These are phyloP conservation scores for Tachycineta bicolor DNA, from an alignment of 2,113 vertebrate genomes.

Conservation along the genomic window DNA sequence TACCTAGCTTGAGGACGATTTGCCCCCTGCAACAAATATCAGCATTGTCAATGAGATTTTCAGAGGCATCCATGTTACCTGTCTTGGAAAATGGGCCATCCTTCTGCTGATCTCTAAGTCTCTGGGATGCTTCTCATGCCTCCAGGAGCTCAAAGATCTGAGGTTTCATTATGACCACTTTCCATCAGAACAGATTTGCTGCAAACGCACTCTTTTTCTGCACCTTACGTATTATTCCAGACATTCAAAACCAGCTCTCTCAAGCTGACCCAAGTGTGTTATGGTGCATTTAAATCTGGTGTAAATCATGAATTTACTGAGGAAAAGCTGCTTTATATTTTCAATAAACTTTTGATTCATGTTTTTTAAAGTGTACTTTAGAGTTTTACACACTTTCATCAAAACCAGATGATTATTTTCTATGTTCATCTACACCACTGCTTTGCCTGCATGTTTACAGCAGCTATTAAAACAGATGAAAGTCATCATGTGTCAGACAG, in stretches of 20 bases:
- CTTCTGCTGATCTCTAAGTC: neutral
- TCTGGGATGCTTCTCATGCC: neutral
- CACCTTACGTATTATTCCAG: slow-evolving; percentile 4
- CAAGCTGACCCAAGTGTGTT: slow-evolving; percentile 23
- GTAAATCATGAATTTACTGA: slow-evolving; percentile 35
- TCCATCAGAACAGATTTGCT: slow-evolving; percentile 6
- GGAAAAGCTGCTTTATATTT: slow-evolving; percentile 49
- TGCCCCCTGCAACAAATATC: neutral
- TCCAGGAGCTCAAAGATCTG: slow-evolving; percentile 21
- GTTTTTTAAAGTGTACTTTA: slow-evolving; percentile 34
- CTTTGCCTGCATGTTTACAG: slow-evolving; percentile 33
- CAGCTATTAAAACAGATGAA: slow-evolving; percentile 53
- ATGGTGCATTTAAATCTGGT: slow-evolving; percentile 15
- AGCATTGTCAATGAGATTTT: neutral
- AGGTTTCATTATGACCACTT: neutral
- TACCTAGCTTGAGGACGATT: neutral
- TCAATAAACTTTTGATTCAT: slow-evolving; percentile 32
- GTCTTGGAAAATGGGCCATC: neutral
- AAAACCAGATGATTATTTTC: slow-evolving; percentile 55
- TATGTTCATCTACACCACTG: neutral
- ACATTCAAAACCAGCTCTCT: neutral
- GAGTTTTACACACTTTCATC: slow-evolving; percentile 43
- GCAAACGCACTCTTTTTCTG: neutral
- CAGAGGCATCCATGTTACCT: neutral
- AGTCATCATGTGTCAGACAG: neutral